phyloP scores from a whole-genome alignment of 2,888 invertebrate genomes.

The Flexamia atlantica region DNA sequence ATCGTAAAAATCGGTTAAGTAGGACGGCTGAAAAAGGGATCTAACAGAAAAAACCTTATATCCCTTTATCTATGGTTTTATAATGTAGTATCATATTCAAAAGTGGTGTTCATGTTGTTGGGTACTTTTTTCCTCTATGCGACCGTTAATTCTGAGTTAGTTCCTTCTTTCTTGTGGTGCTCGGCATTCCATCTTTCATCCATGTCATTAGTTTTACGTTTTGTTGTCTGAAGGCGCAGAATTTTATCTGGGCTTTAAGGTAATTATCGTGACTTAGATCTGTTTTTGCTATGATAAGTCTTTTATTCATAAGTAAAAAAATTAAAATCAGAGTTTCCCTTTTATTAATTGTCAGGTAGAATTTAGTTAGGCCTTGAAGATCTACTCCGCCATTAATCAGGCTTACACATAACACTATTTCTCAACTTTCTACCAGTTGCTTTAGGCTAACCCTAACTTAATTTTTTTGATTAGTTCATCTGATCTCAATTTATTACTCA shows the following conservation, averaged over 20 bases:
- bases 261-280: background rate
- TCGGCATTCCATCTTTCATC: slow-evolving; percentile 24
- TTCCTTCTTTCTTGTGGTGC: slow-evolving; percentile 2
- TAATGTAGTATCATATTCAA: too few species aligned
- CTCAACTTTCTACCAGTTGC: slow-evolving; percentile 1
- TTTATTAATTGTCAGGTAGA: too few species aligned
- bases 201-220: slow-evolving; percentile 23
- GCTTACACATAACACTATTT: background rate
- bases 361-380: background rate
- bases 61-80: too few species aligned
- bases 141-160: background rate
- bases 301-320: background rate
- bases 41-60: too few species aligned
- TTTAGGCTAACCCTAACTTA: background rate
- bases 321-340: background rate
- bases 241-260: slow-evolving; percentile 1
- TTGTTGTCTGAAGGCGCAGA: slow-evolving; percentile 42
- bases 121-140: slow-evolving; percentile 3
- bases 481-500: too few species aligned
- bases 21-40: too few species aligned
- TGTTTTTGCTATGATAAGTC: background rate
- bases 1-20: too few species aligned
- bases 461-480: too few species aligned
- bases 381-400: slow-evolving; percentile 5
- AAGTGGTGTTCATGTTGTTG: too few species aligned